Conservation (phyloP, 2,113 vertebrate genomes). For the Fulica atra region DNA sequence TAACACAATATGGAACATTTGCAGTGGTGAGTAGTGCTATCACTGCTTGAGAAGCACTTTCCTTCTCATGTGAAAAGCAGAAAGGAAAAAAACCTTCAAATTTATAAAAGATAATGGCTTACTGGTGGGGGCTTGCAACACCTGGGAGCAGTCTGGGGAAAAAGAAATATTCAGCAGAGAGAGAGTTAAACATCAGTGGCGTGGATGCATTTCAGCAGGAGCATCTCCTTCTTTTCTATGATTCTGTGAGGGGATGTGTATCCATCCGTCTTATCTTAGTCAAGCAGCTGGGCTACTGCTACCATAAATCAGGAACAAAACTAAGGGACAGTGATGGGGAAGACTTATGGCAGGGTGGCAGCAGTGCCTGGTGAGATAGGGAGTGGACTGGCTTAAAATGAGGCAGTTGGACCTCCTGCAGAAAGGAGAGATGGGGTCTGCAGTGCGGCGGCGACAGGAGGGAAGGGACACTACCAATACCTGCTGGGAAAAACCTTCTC, state of each 20-base stretch:
- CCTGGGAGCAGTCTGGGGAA: not conserved
- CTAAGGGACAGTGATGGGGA: not conserved
- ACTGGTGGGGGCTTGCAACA: not conserved
- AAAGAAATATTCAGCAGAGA: not conserved
- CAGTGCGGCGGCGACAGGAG: not conserved
- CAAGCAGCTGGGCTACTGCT: conserved; percentile 45
- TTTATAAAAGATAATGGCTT: not conserved
- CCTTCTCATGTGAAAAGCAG: not conserved
- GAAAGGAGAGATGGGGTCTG: not conserved
- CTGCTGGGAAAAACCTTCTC: not conserved
- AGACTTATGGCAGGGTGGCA: not conserved
- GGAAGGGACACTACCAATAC: not conserved
- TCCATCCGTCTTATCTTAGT: conserved; percentile 50
- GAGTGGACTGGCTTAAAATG: not conserved
- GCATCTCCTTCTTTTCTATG: not conserved
- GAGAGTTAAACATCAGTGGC: not conserved
- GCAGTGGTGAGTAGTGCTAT: fast-evolving
- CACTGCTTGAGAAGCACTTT: not conserved
- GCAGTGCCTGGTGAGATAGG: not conserved
- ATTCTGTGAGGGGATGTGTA: not conserved
- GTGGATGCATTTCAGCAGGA: not conserved
- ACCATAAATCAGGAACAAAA: conserved; percentile 54
- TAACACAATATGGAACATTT: not conserved
- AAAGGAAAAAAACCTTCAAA: not conserved
- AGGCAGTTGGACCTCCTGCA: fast-evolving